These are phyloP conservation scores for Cotesia typhae DNA, from an alignment of 1,140 invertebrate species.

Conservation along the genomic window DNA sequence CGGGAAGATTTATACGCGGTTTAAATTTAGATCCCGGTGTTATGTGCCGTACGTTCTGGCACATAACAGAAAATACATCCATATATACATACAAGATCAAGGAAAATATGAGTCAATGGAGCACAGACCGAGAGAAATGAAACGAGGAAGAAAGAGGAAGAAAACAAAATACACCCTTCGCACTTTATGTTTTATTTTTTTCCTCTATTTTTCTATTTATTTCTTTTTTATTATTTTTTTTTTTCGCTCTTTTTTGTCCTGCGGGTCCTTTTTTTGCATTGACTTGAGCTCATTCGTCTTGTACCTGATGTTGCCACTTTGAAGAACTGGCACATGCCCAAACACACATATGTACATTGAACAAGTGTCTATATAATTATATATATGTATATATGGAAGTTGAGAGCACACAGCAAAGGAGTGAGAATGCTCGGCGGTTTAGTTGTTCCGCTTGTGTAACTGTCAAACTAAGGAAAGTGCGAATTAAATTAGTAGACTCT, in stretches of 20 bases:
- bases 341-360: neutral
- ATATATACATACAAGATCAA: constrained; percentile 12
- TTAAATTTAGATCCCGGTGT: constrained; percentile 25
- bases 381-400: too few species aligned
- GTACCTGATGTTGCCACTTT: too few species aligned
- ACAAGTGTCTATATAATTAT: neutral
- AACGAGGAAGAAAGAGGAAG: constrained; percentile 22
- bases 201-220: constrained; percentile 2
- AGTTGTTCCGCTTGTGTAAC: constrained; percentile 14
- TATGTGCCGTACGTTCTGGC: neutral
- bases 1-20: constrained; percentile 30
- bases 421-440: neutral
- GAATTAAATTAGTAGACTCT: neutral
- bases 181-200: constrained; percentile 28
- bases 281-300: too few species aligned
- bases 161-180: constrained; percentile 7
- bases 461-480: constrained; percentile 19
- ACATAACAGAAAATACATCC: too few species aligned
- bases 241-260: constrained; percentile 18
- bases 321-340: constrained; percentile 21
- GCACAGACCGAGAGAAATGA: constrained; percentile 5
- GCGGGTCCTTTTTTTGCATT: constrained; percentile 8
- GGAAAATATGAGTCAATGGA: constrained; percentile 35
- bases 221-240: neutral
- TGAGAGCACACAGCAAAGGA: neutral